Conservation (phyloP, 2,797 vertebrate species). For the Malacoraja senta region DNA sequence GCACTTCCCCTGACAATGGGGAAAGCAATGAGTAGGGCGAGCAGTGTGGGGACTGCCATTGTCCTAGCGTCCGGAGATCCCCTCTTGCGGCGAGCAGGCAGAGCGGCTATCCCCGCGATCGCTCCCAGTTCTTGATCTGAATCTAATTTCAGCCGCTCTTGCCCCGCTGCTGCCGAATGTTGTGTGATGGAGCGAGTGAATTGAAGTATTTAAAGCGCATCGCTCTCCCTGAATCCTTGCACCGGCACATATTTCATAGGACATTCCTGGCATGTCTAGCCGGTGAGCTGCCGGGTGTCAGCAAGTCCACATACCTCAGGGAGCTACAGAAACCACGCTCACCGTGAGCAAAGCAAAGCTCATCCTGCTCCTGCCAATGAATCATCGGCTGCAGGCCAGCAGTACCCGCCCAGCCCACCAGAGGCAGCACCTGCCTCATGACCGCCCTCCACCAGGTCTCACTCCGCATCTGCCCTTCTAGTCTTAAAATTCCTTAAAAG, state of each 20-base stretch:
- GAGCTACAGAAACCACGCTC: background rate
- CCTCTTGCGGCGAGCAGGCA: background rate
- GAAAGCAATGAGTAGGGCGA: background rate
- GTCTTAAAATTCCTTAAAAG: background rate
- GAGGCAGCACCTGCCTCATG: background rate
- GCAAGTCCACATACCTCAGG: slow-evolving; percentile 28
- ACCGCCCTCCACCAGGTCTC: too few relatives aligned
- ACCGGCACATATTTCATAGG: slow-evolving; percentile 19
- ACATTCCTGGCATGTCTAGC: slow-evolving; percentile 37
- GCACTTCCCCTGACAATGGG: background rate
- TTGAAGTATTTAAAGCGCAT: slow-evolving; percentile 30
- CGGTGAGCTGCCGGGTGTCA: slow-evolving; percentile 25
- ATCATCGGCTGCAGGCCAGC: background rate
- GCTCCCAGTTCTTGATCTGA: background rate
- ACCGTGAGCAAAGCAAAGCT: background rate
- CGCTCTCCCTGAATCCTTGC: background rate
- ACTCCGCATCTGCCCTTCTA: background rate
- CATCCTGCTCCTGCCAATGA: background rate
- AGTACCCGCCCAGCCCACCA: background rate
- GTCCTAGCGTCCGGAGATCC: too few relatives aligned
- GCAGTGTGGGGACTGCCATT: background rate
- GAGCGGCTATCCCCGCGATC: background rate
- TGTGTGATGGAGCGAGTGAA: slow-evolving; percentile 7
- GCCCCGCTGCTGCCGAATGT: background rate
- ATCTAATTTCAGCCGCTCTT: background rate